These are phyloP conservation scores for Phasianus colchicus DNA, from an alignment of 2,113 vertebrate species.

Conservation along the genomic window DNA sequence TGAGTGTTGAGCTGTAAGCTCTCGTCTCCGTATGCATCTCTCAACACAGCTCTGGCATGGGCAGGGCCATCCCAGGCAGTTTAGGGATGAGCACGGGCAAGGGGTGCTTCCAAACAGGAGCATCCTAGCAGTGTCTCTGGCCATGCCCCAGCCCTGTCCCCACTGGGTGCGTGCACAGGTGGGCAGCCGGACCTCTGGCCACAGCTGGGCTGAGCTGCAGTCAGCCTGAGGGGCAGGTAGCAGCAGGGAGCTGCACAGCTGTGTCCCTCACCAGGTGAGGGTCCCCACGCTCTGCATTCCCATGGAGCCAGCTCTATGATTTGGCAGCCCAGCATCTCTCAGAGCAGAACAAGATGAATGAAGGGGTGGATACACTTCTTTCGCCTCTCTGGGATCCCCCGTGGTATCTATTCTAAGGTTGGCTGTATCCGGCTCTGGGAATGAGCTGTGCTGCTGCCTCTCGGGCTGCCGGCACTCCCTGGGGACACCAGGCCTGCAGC, in stretches of 20 bases:
- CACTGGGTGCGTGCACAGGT: rapidly evolving
- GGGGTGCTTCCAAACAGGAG: rapidly evolving
- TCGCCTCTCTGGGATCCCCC: not conserved
- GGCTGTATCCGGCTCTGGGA: constrained; percentile 31
- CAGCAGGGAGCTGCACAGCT: not conserved
- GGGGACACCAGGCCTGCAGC: not conserved
- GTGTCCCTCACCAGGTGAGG: not conserved
- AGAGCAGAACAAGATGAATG: not conserved
- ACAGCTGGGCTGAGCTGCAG: not conserved
- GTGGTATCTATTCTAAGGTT: constrained; percentile 39
- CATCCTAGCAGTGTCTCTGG: not conserved
- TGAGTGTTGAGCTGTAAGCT: not conserved
- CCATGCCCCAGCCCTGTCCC: rapidly evolving
- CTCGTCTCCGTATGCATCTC: not conserved
- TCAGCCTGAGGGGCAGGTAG: not conserved
- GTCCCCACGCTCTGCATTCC: not conserved
- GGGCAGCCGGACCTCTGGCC: not conserved
- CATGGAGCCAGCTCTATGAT: constrained; percentile 8
- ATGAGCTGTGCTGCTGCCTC: constrained; percentile 13
- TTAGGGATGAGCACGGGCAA: rapidly evolving
- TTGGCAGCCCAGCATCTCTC: not conserved
- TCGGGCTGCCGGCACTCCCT: not conserved
- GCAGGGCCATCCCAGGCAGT: not conserved
- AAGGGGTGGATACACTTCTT: constrained; percentile 10
- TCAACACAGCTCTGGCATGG: rapidly evolving